A percentile compares a stretch with the other conserved stretches of the same genome.
These are phyloP conservation scores for Nerophis ophidion DNA, from an alignment of 2,113 vertebrate species.

Conservation along the genomic window DNA sequence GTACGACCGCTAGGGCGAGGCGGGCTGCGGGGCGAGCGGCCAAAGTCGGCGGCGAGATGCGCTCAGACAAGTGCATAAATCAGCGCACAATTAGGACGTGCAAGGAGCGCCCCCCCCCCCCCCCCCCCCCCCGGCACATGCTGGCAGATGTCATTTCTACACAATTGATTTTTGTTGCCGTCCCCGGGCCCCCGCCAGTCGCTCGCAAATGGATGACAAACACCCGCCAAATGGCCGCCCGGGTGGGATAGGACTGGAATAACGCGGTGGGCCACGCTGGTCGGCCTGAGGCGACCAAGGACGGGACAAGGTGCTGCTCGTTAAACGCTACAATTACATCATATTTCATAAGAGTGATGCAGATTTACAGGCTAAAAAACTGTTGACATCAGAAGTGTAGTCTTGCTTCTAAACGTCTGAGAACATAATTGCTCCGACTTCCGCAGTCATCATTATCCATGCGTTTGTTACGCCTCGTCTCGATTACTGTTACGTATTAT, in stretches of 20 bases:
- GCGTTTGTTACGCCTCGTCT: too few species aligned
- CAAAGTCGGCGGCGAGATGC: conserved; percentile 45
- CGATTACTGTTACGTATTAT: too few species aligned
- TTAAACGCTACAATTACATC: too few species aligned
- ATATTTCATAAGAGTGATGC: too few species aligned
- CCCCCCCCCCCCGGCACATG: conserved; percentile 65
- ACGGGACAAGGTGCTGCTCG: conserved; percentile 16
- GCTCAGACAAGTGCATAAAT: conserved; percentile 77
- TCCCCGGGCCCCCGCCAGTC: conserved; percentile 63
- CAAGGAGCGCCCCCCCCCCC: too few species aligned
- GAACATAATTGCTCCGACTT: too few species aligned
- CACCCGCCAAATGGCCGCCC: conserved; percentile 69
- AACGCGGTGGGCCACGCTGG: conserved; percentile 48
- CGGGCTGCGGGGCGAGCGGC: conserved; percentile 54
- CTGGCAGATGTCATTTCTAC: conserved; percentile 81
- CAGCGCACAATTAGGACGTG: conserved; percentile 75
- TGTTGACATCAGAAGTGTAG: background rate
- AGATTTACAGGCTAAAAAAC: conserved; percentile 10
- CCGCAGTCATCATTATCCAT: too few species aligned
- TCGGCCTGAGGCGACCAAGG: conserved; percentile 32
- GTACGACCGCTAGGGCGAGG: conserved; percentile 67
- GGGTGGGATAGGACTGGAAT: conserved; percentile 62
- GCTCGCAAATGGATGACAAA: conserved; percentile 69
- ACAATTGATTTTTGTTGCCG: conserved; percentile 75
- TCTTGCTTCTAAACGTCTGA: too few species aligned